Evolutionary conservation across 2,888 invertebrate species (phyloP).

Genomic region (Zaprionus lineosus): DNA sequence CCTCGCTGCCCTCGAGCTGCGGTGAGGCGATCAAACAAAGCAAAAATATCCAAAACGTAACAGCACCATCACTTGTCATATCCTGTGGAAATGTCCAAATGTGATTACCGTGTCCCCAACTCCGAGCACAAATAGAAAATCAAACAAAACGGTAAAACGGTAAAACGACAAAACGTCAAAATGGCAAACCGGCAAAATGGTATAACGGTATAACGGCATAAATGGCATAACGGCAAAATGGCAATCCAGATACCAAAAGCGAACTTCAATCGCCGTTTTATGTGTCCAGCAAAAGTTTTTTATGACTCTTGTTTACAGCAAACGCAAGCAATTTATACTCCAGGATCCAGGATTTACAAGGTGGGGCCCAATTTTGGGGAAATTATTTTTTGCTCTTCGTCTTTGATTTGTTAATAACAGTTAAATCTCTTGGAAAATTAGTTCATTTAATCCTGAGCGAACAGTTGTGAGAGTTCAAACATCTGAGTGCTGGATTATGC

Average conservation of each 20-base stretch:
- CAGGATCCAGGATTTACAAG: slow-evolving; percentile 18
- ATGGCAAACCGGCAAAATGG: slow-evolving; percentile 15
- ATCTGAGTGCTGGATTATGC: no score
- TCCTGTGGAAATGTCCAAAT: slow-evolving; percentile 75
- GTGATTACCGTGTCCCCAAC: slow-evolving; percentile 60
- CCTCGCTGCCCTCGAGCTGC: slow-evolving; percentile 79
- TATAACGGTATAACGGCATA: background rate
- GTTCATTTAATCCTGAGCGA: no score
- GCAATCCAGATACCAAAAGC: slow-evolving; percentile 39
- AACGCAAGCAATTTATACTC: slow-evolving; percentile 57
- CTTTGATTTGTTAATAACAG: no score
- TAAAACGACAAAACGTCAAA: slow-evolving; percentile 10
- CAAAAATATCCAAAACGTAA: slow-evolving; percentile 83
- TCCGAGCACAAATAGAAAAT: slow-evolving; percentile 37
- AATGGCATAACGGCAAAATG: slow-evolving; percentile 22
- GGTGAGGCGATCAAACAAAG: slow-evolving; percentile 81
- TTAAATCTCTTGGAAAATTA: no score
- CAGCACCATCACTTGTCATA: slow-evolving; percentile 83
- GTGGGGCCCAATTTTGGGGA: slow-evolving; percentile 4
- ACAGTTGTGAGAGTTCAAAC: no score
- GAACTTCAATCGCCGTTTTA: slow-evolving; percentile 59
- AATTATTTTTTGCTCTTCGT: background rate
- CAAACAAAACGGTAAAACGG: slow-evolving; percentile 15
- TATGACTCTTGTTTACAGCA: slow-evolving; percentile 43
- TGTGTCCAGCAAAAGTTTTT: slow-evolving; percentile 58